Percentiles rank a stretch among this genome's conserved stretches.
Evolutionary conservation across 2,797 vertebrate genomes (phyloP).

Genomic region (Hyperoplus lanceolatus): DNA sequence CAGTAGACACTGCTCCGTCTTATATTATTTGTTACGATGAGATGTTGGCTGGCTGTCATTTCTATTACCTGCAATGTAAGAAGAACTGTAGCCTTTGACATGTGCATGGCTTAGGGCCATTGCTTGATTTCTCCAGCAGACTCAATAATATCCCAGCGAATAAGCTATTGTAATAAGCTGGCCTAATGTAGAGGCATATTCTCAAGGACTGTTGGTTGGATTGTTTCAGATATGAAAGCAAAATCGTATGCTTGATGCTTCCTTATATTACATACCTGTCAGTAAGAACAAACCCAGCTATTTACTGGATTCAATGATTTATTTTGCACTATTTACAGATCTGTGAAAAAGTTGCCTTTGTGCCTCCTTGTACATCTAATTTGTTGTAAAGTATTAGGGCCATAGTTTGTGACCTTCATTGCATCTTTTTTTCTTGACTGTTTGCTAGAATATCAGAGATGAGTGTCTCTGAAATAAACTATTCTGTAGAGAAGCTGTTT

Average conservation of each 20-base stretch:
- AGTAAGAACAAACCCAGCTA: constrained; percentile 56
- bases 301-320: constrained; percentile 64
- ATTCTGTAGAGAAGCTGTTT: constrained; percentile 53
- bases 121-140: constrained; percentile 57
- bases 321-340: constrained; percentile 79
- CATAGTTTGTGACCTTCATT: constrained; percentile 45
- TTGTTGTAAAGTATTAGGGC: constrained; percentile 49
- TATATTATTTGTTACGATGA: constrained; percentile 23
- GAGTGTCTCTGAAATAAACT: constrained; percentile 53
- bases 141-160: constrained; percentile 75
- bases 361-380: constrained; percentile 49
- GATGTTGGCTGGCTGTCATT: constrained; percentile 30
- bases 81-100: constrained; percentile 42
- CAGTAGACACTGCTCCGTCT: constrained; percentile 13
- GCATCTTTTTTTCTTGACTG: constrained; percentile 43
- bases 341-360: constrained; percentile 75
- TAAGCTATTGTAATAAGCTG: constrained; percentile 79
- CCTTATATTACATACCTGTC: constrained; percentile 61
- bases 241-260: constrained; percentile 61
- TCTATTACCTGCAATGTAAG: constrained; percentile 36
- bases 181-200: constrained; percentile 66
- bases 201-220: constrained; percentile 68
- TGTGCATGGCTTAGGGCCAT: constrained; percentile 44
- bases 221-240: constrained; percentile 50
- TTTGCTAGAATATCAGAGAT: constrained; percentile 48